These are phyloP conservation scores for Lasiurus borealis DNA, from an alignment of 2,113 vertebrate genomes.

Conservation along the genomic window DNA sequence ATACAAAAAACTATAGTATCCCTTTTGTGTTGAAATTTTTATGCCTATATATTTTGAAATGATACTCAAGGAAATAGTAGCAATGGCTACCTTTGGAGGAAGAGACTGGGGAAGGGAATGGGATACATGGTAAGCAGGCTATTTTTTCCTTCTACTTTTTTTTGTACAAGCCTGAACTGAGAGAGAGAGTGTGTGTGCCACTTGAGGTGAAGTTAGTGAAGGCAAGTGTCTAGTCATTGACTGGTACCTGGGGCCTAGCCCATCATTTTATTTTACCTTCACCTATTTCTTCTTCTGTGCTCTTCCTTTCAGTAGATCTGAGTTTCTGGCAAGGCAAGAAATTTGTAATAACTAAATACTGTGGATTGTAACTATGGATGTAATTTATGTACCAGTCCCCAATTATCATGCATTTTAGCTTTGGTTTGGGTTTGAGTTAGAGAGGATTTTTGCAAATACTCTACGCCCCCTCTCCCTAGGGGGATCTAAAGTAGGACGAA, in stretches of 20 bases:
- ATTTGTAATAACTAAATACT: neutral
- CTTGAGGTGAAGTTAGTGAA: neutral
- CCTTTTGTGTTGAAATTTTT: neutral
- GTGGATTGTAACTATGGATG: neutral
- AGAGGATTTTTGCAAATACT: neutral
- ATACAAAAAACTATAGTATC: neutral
- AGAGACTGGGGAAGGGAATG: neutral
- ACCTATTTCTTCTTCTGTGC: neutral
- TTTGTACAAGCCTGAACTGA: neutral
- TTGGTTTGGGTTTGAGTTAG: neutral
- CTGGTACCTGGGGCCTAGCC: no score
- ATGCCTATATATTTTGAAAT: neutral
- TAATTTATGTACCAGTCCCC: neutral
- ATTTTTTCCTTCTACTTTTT: neutral
- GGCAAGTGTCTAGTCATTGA: neutral
- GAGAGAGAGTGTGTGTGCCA: neutral
- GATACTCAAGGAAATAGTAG: neutral
- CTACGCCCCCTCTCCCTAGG: neutral
- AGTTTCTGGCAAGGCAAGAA: neutral
- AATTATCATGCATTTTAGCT: neutral
- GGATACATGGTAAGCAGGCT: neutral
- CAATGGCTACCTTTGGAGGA: neutral
- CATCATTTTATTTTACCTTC: neutral
- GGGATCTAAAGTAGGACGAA: neutral
- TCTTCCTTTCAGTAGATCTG: neutral